Evolutionary conservation across 2,113 vertebrate species (phyloP).

Genomic region (Pedionomus torquatus): DNA sequence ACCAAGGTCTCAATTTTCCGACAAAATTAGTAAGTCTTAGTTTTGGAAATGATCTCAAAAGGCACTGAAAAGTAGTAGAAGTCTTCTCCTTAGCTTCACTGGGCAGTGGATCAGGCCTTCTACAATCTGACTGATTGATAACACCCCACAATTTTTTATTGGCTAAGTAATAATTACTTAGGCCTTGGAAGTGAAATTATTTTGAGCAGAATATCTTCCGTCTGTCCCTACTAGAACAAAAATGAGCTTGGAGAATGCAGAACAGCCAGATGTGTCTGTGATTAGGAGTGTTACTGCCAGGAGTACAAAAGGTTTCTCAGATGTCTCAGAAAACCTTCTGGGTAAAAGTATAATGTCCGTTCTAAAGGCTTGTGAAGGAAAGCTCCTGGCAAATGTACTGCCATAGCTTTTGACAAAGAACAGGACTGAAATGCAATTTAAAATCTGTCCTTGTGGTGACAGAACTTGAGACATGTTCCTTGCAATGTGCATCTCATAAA

Average conservation of each 20-base stretch:
- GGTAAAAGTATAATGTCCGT: not conserved
- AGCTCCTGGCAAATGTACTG: not conserved
- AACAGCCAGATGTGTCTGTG: not conserved
- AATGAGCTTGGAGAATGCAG: not conserved
- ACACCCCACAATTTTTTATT: not conserved
- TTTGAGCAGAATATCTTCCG: not conserved
- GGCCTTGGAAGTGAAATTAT: not conserved
- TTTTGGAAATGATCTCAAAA: not conserved
- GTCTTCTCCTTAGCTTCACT: not conserved
- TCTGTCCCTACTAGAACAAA: not conserved
- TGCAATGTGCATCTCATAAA: not conserved
- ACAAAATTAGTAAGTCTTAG: not conserved
- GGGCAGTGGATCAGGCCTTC: not conserved
- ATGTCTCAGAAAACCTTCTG: not conserved
- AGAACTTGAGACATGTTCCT: not conserved
- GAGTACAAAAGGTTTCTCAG: not conserved
- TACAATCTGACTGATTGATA: not conserved
- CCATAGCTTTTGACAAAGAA: not conserved
- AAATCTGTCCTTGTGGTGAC: not conserved
- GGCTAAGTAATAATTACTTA: not conserved
- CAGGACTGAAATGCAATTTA: not conserved
- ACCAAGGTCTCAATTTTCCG: not conserved
- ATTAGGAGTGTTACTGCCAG: not conserved
- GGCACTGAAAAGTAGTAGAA: not conserved
- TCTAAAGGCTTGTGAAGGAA: not conserved